Evolutionary conservation across 2,113 vertebrate genomes (phyloP).

Genomic region (Anoura caudifer): DNA sequence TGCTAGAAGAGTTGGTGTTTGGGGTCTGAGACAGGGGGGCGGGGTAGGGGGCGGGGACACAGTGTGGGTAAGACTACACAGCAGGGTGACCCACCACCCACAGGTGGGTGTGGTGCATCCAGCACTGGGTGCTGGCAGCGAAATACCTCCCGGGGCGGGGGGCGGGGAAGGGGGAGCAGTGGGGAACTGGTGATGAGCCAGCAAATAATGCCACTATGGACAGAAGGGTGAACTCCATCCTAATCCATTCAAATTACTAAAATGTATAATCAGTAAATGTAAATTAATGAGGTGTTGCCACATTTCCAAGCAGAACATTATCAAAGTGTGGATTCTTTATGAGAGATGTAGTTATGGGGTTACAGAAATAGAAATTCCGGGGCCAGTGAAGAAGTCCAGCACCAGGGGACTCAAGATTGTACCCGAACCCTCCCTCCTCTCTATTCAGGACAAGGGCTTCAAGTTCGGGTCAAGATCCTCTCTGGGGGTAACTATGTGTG

Average conservation of each 20-base stretch:
- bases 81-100: neutral
- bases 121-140: neutral
- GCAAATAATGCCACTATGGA: neutral
- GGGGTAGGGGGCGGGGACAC: too few species aligned
- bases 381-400: neutral
- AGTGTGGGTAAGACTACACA: neutral
- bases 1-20: neutral
- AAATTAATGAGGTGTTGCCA: neutral
- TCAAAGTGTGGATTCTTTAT: neutral
- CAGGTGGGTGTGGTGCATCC: neutral
- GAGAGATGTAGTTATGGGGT: neutral
- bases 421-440: neutral
- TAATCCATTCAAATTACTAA: neutral
- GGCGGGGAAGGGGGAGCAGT: neutral
- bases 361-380: neutral
- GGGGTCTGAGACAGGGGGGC: too few species aligned
- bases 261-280: neutral
- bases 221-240: neutral
- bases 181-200: neutral
- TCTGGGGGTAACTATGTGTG: neutral
- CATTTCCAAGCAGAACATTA: neutral
- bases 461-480: neutral
- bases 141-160: fast-evolving
- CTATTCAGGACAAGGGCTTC: neutral
- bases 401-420: neutral